A percentile compares a stretch with the other conserved stretches of the same genome.
Conservation (phyloP, 1,140 invertebrate species). For the Macrosteles quadrilineatus region DNA sequence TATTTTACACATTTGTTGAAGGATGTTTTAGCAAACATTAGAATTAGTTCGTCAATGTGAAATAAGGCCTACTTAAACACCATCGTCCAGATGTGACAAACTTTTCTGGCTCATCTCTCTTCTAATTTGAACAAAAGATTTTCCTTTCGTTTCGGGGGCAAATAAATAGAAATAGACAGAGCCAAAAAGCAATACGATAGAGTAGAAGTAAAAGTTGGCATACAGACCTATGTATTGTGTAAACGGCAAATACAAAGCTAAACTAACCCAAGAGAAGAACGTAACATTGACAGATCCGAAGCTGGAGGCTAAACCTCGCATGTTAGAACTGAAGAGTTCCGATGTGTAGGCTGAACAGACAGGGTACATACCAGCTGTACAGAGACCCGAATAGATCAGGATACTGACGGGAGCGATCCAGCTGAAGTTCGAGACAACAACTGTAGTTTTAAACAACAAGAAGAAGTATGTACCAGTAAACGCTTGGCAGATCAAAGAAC, state of each 20-base stretch:
- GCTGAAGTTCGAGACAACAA: slow-evolving; percentile 52
- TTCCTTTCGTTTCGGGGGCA: slow-evolving; percentile 17
- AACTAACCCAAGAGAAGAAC: slow-evolving; percentile 70
- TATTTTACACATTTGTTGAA: too few species aligned
- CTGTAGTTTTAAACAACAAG: slow-evolving; percentile 55
- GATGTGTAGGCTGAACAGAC: slow-evolving; percentile 71
- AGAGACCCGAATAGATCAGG: slow-evolving; percentile 68
- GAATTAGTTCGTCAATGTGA: too few species aligned
- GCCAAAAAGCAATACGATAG: background rate
- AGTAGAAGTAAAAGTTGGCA: slow-evolving; percentile 14
- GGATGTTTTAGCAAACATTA: too few species aligned
- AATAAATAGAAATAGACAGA: background rate
- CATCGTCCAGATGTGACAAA: too few species aligned
- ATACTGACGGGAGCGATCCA: slow-evolving; percentile 66
- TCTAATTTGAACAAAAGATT: slow-evolving; percentile 11
- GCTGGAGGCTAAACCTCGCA: slow-evolving; percentile 68
- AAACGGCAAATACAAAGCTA: slow-evolving; percentile 67
- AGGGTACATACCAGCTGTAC: slow-evolving; percentile 67
- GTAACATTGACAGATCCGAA: slow-evolving; percentile 70
- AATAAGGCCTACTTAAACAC: too few species aligned
- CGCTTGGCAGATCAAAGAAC: slow-evolving; percentile 48
- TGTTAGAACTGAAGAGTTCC: slow-evolving; percentile 71
- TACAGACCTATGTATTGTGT: slow-evolving; percentile 52
- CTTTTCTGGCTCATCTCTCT: too few species aligned
- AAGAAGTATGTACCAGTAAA: slow-evolving; percentile 59